Conservation (phyloP, 2,797 vertebrate genomes). For the Adrianichthys oophorus region DNA sequence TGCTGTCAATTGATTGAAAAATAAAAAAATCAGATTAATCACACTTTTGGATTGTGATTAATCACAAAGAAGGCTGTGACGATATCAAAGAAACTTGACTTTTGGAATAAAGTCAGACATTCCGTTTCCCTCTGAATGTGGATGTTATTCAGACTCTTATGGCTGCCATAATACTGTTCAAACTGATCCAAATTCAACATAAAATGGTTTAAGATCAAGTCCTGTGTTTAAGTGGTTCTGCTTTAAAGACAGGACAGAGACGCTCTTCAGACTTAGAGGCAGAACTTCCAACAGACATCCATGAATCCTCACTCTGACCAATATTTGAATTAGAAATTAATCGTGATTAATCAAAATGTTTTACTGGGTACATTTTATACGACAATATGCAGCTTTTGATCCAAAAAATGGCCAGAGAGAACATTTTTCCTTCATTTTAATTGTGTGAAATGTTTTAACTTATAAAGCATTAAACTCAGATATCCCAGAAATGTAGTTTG, state of each 20-base stretch:
- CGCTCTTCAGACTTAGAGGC: conserved; percentile 16
- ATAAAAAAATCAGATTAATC: too few relatives aligned
- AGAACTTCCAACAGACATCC: conserved; percentile 25
- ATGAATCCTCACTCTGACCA: conserved; percentile 14
- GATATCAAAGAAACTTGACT: background rate
- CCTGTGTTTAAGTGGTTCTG: conserved; percentile 17
- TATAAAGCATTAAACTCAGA: too few relatives aligned
- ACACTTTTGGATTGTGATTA: background rate
- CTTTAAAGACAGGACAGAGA: conserved; percentile 18
- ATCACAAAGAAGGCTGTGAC: too few relatives aligned
- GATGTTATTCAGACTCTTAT: conserved; percentile 2
- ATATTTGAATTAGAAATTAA: conserved; percentile 20
- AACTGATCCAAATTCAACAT: conserved; percentile 12
- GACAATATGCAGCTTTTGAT: too few relatives aligned
- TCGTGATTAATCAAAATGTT: too few relatives aligned
- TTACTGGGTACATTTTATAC: too few relatives aligned
- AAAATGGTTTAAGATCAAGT: conserved; percentile 25
- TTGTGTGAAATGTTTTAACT: too few relatives aligned
- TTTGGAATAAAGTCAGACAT: conserved; percentile 11
- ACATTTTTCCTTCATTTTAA: too few relatives aligned
- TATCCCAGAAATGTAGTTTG: too few relatives aligned
- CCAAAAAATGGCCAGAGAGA: too few relatives aligned
- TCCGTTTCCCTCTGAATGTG: background rate
- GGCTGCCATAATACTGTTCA: background rate
- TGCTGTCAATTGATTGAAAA: too few relatives aligned